Evolutionary conservation across 2,113 vertebrate genomes (phyloP).

Genomic region (Emberiza fucata): DNA sequence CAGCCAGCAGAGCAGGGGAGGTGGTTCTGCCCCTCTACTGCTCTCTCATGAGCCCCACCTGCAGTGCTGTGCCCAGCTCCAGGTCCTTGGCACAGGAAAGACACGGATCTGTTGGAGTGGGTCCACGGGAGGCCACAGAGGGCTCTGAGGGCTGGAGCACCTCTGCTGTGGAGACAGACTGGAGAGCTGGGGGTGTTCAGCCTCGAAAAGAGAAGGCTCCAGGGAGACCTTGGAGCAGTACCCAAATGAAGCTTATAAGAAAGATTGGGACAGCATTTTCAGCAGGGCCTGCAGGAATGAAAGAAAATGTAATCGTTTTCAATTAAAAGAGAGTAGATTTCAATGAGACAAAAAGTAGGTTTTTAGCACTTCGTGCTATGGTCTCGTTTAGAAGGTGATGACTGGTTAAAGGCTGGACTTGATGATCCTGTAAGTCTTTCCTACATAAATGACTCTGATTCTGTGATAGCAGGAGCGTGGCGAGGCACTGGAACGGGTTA

Average conservation of each 20-base stretch:
- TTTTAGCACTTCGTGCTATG: not conserved
- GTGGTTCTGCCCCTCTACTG: not conserved
- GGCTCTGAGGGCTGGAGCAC: not conserved
- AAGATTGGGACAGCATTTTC: not conserved
- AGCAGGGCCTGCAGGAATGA: not conserved
- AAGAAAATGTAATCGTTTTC: accelerated
- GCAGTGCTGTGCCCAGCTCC: not conserved
- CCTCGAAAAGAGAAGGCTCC: not conserved
- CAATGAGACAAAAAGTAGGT: accelerated
- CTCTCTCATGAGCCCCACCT: accelerated
- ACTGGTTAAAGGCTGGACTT: not conserved
- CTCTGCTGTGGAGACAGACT: not conserved
- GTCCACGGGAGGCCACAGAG: not conserved
- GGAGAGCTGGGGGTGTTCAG: not conserved
- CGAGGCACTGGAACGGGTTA: not conserved
- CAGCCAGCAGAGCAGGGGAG: not conserved
- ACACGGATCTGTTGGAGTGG: not conserved
- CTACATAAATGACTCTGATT: not conserved
- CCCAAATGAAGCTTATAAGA: not conserved
- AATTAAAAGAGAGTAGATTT: not conserved
- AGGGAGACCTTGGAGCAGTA: not conserved
- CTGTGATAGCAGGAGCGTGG: not conserved
- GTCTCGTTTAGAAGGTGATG: not conserved
- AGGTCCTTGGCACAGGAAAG: not conserved
- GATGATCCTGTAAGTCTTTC: not conserved